Evolutionary conservation across 2,797 vertebrate genomes (phyloP), one percentile per base, ranked within the genome.

Genomic region (Cirrhinus mrigala): DNA sequence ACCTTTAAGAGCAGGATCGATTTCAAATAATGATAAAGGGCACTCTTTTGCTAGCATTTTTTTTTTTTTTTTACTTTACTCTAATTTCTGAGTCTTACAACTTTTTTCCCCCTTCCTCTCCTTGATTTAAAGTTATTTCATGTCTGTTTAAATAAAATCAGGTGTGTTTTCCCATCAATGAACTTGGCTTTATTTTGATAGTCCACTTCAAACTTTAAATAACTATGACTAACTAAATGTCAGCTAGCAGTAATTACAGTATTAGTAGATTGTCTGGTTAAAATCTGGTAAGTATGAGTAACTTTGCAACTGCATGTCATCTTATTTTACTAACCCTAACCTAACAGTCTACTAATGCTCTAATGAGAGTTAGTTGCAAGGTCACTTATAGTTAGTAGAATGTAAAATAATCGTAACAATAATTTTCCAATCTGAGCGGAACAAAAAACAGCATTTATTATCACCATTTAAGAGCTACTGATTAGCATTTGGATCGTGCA

Each of bases 21-120:
- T 90, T 79, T 90, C 86, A 88, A 81, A 86, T 85, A 83, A 81
- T 82, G 85, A 79, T 86, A 74, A 18, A 71, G 82, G 81, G 75
- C 85, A 62, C 71, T 84, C 66, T 79, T 58, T 73, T 88, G 83
- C 82, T 84, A 81, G 69, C 27, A 29, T 83, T 33, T 33, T 33
- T 29, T 33, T 33, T 33, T 33, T 33, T 33, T 56, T 68, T 6
- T 76, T 22, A 15, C 48, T 76, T 83, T 58, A 24, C 50, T 83
- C 33, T 56, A 18, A 77, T 71, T 79, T 48, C 14, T 50, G n/a
- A 62, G 66, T 81, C 52, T 79, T 54, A 1, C 22, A 77, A 46
- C 15, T 64, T 60, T 71, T 66, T 75, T 50, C 16, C 10, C 64
- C 68, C 37, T 1, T 24, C 50, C 58, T n/a, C 18, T 3, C 3